phyloP scores from a whole-genome alignment of 1,140 invertebrate genomes.

The Colletes latitarsis region DNA sequence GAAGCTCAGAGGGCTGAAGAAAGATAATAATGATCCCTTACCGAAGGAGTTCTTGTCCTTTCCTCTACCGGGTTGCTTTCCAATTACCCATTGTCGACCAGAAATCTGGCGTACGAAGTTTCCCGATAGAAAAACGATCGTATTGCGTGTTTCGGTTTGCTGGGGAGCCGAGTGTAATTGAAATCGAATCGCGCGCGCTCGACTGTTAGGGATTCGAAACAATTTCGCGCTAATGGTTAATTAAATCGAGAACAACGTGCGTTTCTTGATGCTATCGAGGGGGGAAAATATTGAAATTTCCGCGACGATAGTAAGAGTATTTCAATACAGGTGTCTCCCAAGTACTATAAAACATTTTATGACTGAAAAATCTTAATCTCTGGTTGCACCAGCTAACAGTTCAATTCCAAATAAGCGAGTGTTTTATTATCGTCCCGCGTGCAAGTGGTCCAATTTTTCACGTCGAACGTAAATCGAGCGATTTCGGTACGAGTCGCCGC shows the following conservation, averaged over 20 bases:
- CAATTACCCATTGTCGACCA: conserved; percentile 33
- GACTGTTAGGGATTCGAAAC: conserved; percentile 11
- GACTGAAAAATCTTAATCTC: no score
- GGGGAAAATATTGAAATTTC: not conserved
- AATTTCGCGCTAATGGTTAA: conserved; percentile 22
- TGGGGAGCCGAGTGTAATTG: conserved; percentile 10
- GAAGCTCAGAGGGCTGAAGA: conserved; percentile 10
- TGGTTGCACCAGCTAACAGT: no score
- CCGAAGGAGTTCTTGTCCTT: not conserved
- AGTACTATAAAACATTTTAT: no score
- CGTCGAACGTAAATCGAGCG: not conserved
- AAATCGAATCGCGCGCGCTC: conserved; percentile 17
- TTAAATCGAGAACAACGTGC: not conserved
- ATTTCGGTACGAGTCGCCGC: not conserved
- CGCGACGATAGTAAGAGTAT: not conserved
- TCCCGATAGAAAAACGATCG: conserved; percentile 36
- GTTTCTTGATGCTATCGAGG: not conserved
- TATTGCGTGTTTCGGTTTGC: conserved; percentile 28
- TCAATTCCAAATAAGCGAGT: no score
- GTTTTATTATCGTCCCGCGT: no score
- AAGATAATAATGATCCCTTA: conserved; percentile 12
- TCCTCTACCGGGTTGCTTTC: conserved; percentile 22
- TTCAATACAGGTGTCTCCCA: not conserved
- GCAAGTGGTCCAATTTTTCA: no score
- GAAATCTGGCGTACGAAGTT: conserved; percentile 27